phyloP scores from a whole-genome alignment of 2,113 vertebrate species.

The Malurus elegans region DNA sequence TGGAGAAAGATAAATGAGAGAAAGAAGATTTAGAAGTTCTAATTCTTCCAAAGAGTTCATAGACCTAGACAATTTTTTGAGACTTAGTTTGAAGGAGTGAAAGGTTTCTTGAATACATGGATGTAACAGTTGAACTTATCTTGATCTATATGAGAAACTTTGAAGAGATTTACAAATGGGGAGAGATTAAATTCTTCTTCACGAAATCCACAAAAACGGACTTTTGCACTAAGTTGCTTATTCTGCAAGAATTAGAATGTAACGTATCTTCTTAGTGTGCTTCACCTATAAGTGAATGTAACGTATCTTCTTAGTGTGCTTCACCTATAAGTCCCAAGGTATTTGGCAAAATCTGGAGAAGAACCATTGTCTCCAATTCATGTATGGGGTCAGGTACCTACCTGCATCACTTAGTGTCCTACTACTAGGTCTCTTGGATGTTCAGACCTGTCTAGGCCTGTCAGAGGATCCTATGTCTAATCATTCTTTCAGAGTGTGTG shows the following conservation, averaged over 20 bases:
- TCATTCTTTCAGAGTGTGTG: background rate
- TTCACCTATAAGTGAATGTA: too few species aligned
- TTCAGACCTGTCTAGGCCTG: background rate
- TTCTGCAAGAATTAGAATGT: background rate
- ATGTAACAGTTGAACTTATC: background rate
- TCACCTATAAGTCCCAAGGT: background rate
- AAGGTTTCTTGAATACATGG: background rate
- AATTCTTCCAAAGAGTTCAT: slow-evolving; percentile 8
- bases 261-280: background rate
- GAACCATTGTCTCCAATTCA: background rate
- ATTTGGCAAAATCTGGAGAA: background rate
- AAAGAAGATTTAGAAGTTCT: background rate
- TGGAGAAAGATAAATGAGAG: background rate
- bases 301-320: background rate
- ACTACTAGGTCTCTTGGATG: background rate
- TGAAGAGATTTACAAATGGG: background rate
- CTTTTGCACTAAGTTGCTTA: background rate
- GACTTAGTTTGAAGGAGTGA: background rate
- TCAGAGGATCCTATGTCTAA: background rate
- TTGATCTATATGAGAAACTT: background rate
- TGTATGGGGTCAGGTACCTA: background rate
- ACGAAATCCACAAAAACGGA: background rate
- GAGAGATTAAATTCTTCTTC: background rate
- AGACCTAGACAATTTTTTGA: background rate
- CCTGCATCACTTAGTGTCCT: background rate